These are phyloP conservation scores for Allophyes oxyacanthae DNA, from an alignment of 2,888 invertebrate species.

Conservation along the genomic window DNA sequence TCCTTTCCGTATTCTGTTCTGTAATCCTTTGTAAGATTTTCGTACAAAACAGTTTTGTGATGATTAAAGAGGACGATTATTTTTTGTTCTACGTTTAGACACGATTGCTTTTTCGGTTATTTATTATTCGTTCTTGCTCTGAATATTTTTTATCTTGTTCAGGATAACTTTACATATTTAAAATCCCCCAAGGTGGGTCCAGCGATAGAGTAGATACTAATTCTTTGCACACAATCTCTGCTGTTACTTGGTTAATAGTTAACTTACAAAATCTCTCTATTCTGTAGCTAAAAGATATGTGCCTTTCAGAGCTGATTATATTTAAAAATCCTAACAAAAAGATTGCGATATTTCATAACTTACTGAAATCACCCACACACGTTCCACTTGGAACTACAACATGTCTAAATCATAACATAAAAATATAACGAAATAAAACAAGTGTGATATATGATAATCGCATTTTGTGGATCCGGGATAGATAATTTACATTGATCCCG, in stretches of 20 bases:
- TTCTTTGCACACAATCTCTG: too few relatives aligned
- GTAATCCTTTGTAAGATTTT: constrained; percentile 57
- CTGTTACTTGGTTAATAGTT: background rate
- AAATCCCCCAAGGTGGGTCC: background rate
- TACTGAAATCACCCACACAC: background rate
- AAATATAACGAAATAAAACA: constrained; percentile 60
- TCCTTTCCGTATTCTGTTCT: constrained; percentile 55
- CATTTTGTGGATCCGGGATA: constrained; percentile 72
- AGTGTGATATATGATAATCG: constrained; percentile 75
- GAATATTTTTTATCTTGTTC: background rate
- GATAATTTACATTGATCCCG: constrained; percentile 85
- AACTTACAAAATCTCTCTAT: background rate
- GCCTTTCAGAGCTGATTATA: constrained; percentile 1
- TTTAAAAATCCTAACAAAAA: constrained; percentile 26
- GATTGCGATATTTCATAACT: constrained; percentile 8
- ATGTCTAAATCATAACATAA: constrained; percentile 3
- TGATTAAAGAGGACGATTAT: constrained; percentile 47
- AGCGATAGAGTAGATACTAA: too few relatives aligned
- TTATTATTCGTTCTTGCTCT: constrained; percentile 15
- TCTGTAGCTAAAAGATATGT: background rate
- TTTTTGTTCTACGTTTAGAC: constrained; percentile 36
- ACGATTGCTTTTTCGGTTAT: constrained; percentile 21
- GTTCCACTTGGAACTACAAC: background rate
- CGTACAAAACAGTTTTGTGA: constrained; percentile 47
- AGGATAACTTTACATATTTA: constrained; percentile 12